phyloP scores from a whole-genome alignment of 30 jellyfish, hydroid and myxozoan species.

The Hydra vulgaris region DNA sequence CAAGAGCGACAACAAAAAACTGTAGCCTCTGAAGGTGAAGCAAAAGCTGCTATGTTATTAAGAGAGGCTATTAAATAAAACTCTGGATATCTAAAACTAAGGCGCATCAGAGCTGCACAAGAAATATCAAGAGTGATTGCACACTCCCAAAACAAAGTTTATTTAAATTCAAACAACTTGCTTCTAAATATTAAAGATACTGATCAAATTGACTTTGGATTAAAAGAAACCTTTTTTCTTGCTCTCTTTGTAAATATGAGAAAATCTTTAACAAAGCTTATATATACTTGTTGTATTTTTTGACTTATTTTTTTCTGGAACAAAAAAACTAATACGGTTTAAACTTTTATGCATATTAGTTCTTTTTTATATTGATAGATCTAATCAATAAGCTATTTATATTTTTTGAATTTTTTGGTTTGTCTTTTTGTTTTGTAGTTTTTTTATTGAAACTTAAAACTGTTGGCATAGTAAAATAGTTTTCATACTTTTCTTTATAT shows the following conservation, averaged over 20 bases:
- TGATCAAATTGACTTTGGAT: conserved; percentile 47
- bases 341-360: no score
- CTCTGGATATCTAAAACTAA: conserved; percentile 87
- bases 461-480: no score
- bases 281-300: background rate
- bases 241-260: no score
- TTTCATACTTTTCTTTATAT: background rate
- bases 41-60: conserved; percentile 83
- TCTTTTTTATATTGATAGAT: no score
- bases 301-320: no score
- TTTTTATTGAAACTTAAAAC: no score
- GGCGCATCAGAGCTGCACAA: conserved; percentile 98
- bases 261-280: no score
- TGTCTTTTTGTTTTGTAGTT: no score
- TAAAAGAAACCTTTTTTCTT: background rate
- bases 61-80: conserved; percentile 88
- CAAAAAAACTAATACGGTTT: no score
- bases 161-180: conserved; percentile 67
- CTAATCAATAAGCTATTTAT: no score
- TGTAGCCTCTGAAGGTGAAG: conserved; percentile 99
- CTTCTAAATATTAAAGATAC: conserved; percentile 83
- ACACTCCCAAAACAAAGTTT: conserved; percentile 69
- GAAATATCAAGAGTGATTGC: conserved; percentile 86
- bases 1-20: conserved; percentile 96
- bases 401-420: no score